Evolutionary conservation across 2,113 vertebrate species (phyloP).

Genomic region (Symphodus melops): DNA sequence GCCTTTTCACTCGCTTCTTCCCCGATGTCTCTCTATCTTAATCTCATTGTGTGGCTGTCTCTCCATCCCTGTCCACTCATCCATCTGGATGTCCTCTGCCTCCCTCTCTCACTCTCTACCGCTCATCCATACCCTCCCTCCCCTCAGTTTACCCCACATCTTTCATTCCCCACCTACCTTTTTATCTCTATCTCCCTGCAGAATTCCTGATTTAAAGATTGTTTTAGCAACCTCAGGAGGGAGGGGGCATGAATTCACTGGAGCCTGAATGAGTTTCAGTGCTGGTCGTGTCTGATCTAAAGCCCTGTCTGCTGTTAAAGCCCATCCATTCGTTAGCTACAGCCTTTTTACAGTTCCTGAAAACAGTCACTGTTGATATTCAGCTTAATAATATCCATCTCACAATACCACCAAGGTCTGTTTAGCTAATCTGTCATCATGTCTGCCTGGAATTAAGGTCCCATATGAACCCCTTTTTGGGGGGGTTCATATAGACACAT

Average conservation of each 20-base stretch:
- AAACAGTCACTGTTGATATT: slow-evolving; percentile 60
- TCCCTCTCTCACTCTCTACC: neutral
- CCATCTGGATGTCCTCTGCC: slow-evolving; percentile 31
- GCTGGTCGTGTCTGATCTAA: slow-evolving; percentile 70
- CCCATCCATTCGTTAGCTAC: slow-evolving; percentile 64
- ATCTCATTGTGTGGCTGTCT: slow-evolving; percentile 51
- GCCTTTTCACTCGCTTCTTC: slow-evolving; percentile 27
- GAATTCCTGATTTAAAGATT: slow-evolving; percentile 73
- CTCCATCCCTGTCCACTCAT: slow-evolving; percentile 23
- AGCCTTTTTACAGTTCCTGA: slow-evolving; percentile 56
- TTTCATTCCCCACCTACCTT: slow-evolving; percentile 31
- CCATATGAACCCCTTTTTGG: too few relatives aligned
- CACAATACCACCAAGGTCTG: slow-evolving; percentile 39
- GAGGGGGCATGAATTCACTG: slow-evolving; percentile 43
- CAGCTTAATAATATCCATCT: slow-evolving; percentile 60
- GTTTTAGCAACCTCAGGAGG: slow-evolving; percentile 62
- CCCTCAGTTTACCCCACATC: slow-evolving; percentile 13
- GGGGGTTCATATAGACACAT: too few relatives aligned
- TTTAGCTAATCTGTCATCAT: slow-evolving; percentile 41
- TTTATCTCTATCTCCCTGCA: slow-evolving; percentile 55
- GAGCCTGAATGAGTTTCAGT: slow-evolving; percentile 59
- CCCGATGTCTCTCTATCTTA: slow-evolving; percentile 41
- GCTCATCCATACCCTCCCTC: slow-evolving; percentile 3
- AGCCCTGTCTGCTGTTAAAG: slow-evolving; percentile 71
- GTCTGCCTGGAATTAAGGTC: slow-evolving; percentile 43